Percentiles rank a stretch among this genome's conserved stretches.
phyloP scores from a whole-genome alignment of 37 sponge, comb jelly and placozoan species.

The Aphrocallistes beatrix region DNA sequence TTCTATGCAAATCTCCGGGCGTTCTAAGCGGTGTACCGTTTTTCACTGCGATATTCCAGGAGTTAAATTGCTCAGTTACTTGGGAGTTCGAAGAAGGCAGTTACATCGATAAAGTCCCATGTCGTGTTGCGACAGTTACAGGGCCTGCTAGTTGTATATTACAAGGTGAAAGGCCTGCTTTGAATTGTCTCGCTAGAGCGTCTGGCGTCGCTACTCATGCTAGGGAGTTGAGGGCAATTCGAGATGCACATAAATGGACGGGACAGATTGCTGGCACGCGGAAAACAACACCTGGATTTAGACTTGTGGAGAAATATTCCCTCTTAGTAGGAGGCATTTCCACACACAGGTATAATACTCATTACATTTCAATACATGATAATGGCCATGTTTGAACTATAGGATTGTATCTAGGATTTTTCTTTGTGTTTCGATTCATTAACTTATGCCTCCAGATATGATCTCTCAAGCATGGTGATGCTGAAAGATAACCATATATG shows the following conservation, averaged over 20 bases:
- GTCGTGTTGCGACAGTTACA: conserved; percentile 42
- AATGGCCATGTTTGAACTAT: conserved; percentile 84
- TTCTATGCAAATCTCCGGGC: conserved; percentile 74
- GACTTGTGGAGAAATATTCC: conserved; percentile 86
- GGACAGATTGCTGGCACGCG: conserved; percentile 87
- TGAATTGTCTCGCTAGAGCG: conserved; percentile 66
- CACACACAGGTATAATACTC: conserved; percentile 67
- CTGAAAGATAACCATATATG: conserved; percentile 94
- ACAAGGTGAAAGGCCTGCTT: conserved; percentile 77
- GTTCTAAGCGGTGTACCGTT: conserved; percentile 77
- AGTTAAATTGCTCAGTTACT: conserved; percentile 56
- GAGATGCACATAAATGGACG: conserved; percentile 36
- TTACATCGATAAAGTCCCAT: conserved; percentile 26
- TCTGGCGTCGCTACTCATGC: conserved; percentile 80
- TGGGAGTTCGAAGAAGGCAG: conserved; percentile 63
- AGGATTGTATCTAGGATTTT: too few species aligned
- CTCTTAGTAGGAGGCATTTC: conserved; percentile 78
- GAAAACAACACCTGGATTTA: conserved; percentile 92
- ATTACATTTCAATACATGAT: conserved; percentile 80
- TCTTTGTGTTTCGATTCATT: too few species aligned
- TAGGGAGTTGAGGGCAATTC: conserved; percentile 35
- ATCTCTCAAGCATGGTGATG: conserved; percentile 89
- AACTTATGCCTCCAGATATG: conserved; percentile 44
- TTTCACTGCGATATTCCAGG: conserved; percentile 53
- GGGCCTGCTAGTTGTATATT: conserved; percentile 62